Evolutionary conservation across 2,888 invertebrate genomes (phyloP), one percentile per base, ranked within the genome.

Genomic region (Nemoura dubitans): DNA sequence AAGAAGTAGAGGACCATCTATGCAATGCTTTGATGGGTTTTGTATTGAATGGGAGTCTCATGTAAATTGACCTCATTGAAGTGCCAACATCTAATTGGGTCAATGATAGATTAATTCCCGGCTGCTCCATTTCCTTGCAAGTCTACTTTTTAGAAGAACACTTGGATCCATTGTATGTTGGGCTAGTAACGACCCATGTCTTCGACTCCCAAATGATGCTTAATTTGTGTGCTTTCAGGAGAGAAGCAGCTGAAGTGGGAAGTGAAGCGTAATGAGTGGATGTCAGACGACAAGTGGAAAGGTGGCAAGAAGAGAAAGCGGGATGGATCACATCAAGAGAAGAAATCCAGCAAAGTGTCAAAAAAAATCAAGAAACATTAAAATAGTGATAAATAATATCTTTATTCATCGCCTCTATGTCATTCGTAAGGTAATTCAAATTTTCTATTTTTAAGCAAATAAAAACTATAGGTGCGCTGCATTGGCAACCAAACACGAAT

Each of bases 201-300:
- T 10, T 36, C 5, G 36, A 36, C 10, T 36, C 36, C 36, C 10
- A 36, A 36, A 76, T 36, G 21, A 16, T 85, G 5, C 16, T 25
- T 14, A 80, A 86, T 43, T 88, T n/a, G n/a, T n/a, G n/a, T n/a
- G n/a, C 76, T 90, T 91, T 81, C 89, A 93, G 93, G 91, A 89
- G 92, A 92, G 6, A 96, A 96, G 90, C 97, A 97, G 91, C 90
- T 97, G 27, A 94, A 95, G 78, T 97, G 97, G 97, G 97, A 97
- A 91, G 94, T 95, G 59, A 95, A 94, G 26, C 92, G 97, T 29
- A 93, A 95, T 88, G 90, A 91, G 21, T 95, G 94, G 94, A 92
- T 94, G 76, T 93, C 93, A 88, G 89, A 86, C 59, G 87, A 85
- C 16, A 86, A 86, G 29, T 76, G 85, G 27, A 87, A 86, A 81